Evolutionary conservation across 2,888 invertebrate species (phyloP).

Genomic region (Crepidodera aurea): DNA sequence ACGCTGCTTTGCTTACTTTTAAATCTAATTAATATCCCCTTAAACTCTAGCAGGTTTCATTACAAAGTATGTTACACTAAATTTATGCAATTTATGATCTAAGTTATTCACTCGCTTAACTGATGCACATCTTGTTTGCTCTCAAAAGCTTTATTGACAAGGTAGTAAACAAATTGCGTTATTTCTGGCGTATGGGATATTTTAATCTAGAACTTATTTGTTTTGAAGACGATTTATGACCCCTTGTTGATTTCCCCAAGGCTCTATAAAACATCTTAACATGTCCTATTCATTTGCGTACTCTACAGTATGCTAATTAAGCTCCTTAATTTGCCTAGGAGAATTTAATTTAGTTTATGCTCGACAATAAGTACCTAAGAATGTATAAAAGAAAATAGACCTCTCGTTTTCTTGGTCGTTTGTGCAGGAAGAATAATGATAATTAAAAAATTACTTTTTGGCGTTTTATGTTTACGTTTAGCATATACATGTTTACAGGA

Average conservation of each 20-base stretch:
- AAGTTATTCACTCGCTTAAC: too few species aligned
- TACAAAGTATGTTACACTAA: too few species aligned
- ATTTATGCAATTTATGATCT: too few species aligned
- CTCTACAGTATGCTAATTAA: conserved; percentile 36
- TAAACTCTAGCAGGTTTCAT: too few species aligned
- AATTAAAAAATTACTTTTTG: too few species aligned
- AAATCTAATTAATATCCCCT: too few species aligned
- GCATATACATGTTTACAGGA: too few species aligned
- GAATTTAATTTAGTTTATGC: conserved; percentile 29
- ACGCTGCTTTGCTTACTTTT: too few species aligned
- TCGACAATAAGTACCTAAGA: conserved; percentile 13
- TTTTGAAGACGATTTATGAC: conserved; percentile 42
- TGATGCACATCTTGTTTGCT: neutral
- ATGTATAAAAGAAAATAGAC: neutral
- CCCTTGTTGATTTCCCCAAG: conserved; percentile 43
- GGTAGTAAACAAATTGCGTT: neutral
- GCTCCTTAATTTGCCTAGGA: conserved; percentile 33
- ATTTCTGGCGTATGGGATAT: conserved; percentile 23
- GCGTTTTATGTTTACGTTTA: too few species aligned
- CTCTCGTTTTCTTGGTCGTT: conserved; percentile 6
- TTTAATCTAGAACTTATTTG: conserved; percentile 42
- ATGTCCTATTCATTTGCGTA: conserved; percentile 37
- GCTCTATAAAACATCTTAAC: conserved; percentile 43
- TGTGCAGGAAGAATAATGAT: neutral
- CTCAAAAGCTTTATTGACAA: neutral